A percentile compares a stretch with the other conserved stretches of the same genome.
Evolutionary conservation across 2,797 vertebrate genomes (phyloP).

Genomic region (Nothura maculosa): DNA sequence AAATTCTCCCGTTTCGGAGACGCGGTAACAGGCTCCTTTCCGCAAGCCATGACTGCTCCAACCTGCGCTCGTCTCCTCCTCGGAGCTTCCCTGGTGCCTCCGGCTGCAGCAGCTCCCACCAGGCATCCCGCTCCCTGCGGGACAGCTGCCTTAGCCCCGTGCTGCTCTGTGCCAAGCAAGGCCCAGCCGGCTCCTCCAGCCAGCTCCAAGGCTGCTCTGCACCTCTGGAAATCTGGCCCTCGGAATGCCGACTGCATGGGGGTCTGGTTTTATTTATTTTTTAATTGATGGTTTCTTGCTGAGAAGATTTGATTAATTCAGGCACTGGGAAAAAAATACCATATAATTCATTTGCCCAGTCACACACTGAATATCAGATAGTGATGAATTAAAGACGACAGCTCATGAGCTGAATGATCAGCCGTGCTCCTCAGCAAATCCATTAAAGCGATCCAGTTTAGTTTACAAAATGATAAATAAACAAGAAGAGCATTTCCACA

Average conservation of each 20-base stretch:
- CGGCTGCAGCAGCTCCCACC: background rate
- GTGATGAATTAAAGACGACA: conserved; percentile 5
- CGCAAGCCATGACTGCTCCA: background rate
- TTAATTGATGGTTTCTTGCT: background rate
- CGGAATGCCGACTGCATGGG: background rate
- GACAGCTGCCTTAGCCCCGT: background rate
- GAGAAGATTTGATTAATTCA: conserved; percentile 44
- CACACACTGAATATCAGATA: conserved; percentile 26
- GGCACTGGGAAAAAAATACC: background rate
- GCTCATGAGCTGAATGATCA: conserved; percentile 24
- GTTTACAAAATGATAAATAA: conserved; percentile 17
- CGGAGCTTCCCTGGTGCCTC: background rate
- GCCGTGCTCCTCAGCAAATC: conserved; percentile 20
- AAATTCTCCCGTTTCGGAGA: background rate
- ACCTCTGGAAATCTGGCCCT: background rate
- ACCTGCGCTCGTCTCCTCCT: background rate
- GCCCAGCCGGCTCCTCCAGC: background rate
- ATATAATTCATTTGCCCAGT: conserved; percentile 9
- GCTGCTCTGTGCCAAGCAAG: background rate
- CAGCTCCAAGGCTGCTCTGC: background rate
- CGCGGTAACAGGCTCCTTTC: rapidly evolving
- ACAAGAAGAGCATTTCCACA: background rate
- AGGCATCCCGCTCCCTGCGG: background rate
- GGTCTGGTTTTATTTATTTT: background rate
- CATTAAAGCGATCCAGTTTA: background rate